phyloP scores from a whole-genome alignment of 2,113 vertebrate genomes.

The Syrrhaptes paradoxus region DNA sequence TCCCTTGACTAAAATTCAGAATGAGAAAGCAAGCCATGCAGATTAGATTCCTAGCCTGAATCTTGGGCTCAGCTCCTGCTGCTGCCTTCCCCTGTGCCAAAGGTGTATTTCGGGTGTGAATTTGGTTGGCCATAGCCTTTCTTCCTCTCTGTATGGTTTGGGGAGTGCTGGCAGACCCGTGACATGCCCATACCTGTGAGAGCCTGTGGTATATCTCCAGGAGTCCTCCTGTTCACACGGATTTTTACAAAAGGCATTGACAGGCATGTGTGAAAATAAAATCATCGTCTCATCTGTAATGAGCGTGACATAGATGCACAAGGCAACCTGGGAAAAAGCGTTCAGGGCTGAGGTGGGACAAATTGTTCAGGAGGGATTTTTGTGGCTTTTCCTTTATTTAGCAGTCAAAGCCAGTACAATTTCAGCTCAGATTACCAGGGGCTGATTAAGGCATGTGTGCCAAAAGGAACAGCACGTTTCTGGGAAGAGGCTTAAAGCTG shows the following conservation, averaged over 20 bases:
- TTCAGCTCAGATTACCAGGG: rapidly evolving
- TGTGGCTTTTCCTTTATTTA: background rate
- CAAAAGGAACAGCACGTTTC: background rate
- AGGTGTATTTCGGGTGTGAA: background rate
- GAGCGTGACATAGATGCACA: too few relatives aligned
- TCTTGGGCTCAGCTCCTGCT: background rate
- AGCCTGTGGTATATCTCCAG: background rate
- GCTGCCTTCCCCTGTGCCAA: background rate
- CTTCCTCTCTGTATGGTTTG: rapidly evolving
- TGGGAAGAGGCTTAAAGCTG: background rate
- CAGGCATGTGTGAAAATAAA: background rate
- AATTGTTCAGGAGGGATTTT: background rate
- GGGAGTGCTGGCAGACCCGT: rapidly evolving
- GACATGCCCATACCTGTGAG: background rate
- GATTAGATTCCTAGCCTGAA: background rate
- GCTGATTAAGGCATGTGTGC: background rate
- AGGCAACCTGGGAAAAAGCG: background rate
- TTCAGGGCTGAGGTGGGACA: background rate
- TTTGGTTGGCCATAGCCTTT: background rate
- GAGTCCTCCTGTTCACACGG: background rate
- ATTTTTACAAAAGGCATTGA: background rate
- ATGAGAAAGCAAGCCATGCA: background rate
- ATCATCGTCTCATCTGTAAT: too few relatives aligned
- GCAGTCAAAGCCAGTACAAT: background rate
- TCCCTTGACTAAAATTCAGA: background rate